Evolutionary conservation across 2,888 invertebrate genomes (phyloP), one percentile per base, ranked within the genome.

Genomic region (Brachycybe producta): DNA sequence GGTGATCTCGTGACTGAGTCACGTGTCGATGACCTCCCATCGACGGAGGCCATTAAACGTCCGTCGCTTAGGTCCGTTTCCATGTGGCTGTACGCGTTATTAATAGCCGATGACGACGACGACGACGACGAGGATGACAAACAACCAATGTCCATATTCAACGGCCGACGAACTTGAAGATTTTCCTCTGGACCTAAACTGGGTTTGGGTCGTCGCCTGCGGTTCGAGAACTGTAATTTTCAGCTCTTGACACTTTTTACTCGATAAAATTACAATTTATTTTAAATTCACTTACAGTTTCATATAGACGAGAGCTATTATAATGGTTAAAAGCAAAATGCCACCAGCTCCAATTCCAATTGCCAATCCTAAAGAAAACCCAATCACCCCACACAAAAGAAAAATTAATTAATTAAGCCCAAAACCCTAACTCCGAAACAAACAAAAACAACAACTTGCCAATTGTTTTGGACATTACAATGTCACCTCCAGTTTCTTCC

Each of bases 321-420:
- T 47, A n/a, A 54, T 54, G n/a, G 51, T 28, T 5, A 54, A 21
- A 30, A 54, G 30, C 21, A 54, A 45, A 13, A 54, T 30, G 21
- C 54, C 44, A 32, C 54, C 54, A 1, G 54, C 53, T 13, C 54
- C 54, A 34, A 54, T 52, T 11, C 54, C 54, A 30, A 54, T 52
- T 21, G 54, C 54, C 17, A 54, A 44, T 17, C 54, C 54, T 53
- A 38, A 43, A 42, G 11, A 23, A 11, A 38, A 21, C 7, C 13
- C 11, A 38, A 8, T 11, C 17, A n/a, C n/a, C n/a, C 15, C 19
- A 8, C 38, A 38, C 11, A 38, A 21, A 38, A 13, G 11, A 32
- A 32, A 32, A 32, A 11, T 32, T 30, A 30, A 11, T 30, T 8
- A n/a, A 30, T n/a, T 30, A n/a, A 30, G 8, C 32, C 8, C 32